Conservation (phyloP, 2,113 vertebrate genomes). For the Peucedramus taeniatus region DNA sequence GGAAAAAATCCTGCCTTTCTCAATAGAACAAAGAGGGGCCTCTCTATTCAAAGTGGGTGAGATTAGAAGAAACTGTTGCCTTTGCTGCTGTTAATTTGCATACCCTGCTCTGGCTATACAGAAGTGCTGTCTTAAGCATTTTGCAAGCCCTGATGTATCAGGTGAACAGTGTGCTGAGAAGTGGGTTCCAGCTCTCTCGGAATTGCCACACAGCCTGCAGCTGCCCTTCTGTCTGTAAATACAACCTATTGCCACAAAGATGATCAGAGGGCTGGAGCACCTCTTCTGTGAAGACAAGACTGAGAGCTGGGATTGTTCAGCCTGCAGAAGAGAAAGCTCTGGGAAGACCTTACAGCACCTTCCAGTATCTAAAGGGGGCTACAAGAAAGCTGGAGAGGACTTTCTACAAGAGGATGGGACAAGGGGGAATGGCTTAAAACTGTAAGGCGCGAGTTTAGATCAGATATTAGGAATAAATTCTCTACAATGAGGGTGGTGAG, state of each 20-base stretch:
- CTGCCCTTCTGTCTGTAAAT: neutral
- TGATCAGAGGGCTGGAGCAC: neutral
- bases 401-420: neutral
- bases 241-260: neutral
- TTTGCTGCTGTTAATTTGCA: conserved; percentile 7
- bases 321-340: neutral
- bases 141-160: neutral
- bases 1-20: conserved; percentile 19
- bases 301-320: neutral
- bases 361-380: neutral
- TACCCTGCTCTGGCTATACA: neutral
- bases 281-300: neutral
- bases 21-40: conserved; percentile 10
- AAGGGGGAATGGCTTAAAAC: neutral
- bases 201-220: fast-evolving
- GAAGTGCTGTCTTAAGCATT: neutral
- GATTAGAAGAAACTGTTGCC: conserved; percentile 48
- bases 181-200: neutral
- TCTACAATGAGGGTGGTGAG: neutral
- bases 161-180: neutral
- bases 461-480: neutral
- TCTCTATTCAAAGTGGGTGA: neutral
- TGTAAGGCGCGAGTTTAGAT: neutral
- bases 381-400: neutral
- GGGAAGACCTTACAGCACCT: neutral